Percentiles rank a stretch among this genome's conserved stretches.
phyloP scores from a whole-genome alignment of 2,113 vertebrate species.

The Labrus mixtus region DNA sequence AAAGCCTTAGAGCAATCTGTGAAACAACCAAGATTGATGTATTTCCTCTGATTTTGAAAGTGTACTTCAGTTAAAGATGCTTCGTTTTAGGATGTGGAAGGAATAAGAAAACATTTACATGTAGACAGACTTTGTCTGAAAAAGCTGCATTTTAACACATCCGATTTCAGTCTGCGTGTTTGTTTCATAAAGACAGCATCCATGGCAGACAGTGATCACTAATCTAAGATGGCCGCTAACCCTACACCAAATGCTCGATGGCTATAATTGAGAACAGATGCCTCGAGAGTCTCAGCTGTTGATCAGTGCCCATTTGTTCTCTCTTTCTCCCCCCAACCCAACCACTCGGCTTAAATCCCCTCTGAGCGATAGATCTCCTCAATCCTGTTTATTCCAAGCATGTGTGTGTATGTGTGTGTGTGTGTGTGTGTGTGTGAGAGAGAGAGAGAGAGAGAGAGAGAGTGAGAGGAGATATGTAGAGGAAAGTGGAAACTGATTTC shows the following conservation, averaged over 20 bases:
- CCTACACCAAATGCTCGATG: constrained; percentile 30
- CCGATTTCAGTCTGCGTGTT: background rate
- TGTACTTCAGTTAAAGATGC: too few relatives aligned
- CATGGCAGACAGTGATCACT: constrained; percentile 4
- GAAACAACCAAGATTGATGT: too few relatives aligned
- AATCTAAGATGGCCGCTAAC: constrained; percentile 54
- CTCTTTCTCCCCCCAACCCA: constrained; percentile 30
- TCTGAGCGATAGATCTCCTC: constrained; percentile 68
- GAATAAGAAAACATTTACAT: too few relatives aligned
- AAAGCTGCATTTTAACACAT: background rate
- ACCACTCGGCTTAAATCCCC: constrained; percentile 69
- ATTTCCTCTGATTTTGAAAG: too few relatives aligned
- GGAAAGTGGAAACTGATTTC: constrained; percentile 36
- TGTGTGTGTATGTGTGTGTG: constrained; percentile 16
- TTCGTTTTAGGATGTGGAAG: too few relatives aligned
- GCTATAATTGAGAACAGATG: constrained; percentile 71
- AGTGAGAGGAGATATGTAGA: constrained; percentile 11
- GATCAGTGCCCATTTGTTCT: constrained; percentile 66
- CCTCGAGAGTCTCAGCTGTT: constrained; percentile 68
- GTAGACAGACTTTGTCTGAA: too few relatives aligned
- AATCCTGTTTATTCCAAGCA: constrained; percentile 69
- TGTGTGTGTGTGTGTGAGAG: constrained; percentile 23
- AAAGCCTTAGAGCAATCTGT: too few relatives aligned
- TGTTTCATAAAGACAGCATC: constrained; percentile 3
- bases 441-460: background rate